phyloP scores from a whole-genome alignment of 2,113 vertebrate genomes.

The Stercorarius parasiticus region DNA sequence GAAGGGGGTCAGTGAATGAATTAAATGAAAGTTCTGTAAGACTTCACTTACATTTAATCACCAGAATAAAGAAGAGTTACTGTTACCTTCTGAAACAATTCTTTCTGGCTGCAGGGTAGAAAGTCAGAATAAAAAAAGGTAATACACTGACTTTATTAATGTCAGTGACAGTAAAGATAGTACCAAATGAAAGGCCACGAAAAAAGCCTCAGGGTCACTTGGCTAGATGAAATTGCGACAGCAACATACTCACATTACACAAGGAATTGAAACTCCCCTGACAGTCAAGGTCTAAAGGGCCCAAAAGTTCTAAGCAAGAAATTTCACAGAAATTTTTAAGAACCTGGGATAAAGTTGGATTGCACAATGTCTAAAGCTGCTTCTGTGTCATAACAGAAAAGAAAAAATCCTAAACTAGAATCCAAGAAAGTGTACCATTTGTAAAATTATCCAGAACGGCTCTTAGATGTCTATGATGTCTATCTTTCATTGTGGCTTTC shows the following conservation, averaged over 20 bases:
- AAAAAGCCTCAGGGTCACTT: background rate
- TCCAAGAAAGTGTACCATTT: background rate
- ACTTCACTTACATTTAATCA: background rate
- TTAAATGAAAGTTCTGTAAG: background rate
- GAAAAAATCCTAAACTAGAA: background rate
- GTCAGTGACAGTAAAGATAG: background rate
- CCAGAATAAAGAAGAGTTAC: background rate
- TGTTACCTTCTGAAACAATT: background rate
- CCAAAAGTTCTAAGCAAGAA: background rate
- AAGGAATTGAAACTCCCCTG: background rate
- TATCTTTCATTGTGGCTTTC: background rate
- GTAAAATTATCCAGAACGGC: background rate
- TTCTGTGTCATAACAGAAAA: background rate
- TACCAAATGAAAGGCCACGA: background rate
- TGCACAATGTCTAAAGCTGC: background rate
- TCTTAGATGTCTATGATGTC: background rate
- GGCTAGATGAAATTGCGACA: background rate
- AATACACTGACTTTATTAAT: background rate
- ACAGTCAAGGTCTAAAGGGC: background rate
- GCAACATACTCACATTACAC: background rate
- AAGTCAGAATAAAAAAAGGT: background rate
- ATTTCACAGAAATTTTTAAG: background rate
- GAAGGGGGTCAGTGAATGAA: background rate
- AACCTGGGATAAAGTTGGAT: background rate
- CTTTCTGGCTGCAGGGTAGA: background rate